phyloP scores from a whole-genome alignment of 2,888 invertebrate species.

The Pterostichus niger region DNA sequence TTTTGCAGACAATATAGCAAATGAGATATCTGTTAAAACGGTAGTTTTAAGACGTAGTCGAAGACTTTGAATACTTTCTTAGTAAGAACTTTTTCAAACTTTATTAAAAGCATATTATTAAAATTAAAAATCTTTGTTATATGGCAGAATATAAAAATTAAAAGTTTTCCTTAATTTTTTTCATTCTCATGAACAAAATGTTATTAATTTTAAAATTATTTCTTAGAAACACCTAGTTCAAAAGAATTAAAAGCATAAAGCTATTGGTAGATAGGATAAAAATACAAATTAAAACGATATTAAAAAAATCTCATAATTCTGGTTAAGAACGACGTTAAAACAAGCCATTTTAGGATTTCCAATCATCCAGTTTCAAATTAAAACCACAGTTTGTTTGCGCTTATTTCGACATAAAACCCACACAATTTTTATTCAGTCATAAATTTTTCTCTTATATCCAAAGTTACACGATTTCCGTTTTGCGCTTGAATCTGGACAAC shows the following conservation, averaged over 20 bases:
- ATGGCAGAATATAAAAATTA: background rate
- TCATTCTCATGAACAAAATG: too few species aligned
- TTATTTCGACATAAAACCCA: background rate
- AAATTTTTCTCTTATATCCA: constrained; percentile 24
- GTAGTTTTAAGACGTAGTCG: background rate
- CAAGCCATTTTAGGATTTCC: background rate
- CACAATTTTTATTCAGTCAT: background rate
- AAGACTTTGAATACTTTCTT: background rate
- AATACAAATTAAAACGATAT: background rate
- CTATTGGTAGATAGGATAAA: too few species aligned
- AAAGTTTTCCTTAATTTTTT: background rate
- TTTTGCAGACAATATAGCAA: background rate
- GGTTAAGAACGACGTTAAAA: background rate
- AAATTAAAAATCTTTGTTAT: background rate
- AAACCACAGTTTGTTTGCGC: background rate
- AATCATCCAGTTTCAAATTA: constrained; percentile 2
- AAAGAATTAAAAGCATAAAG: too few species aligned
- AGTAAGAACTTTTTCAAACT: constrained; percentile 8
- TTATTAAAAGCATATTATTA: constrained; percentile 9
- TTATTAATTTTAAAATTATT: too few species aligned
- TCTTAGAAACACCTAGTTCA: too few species aligned
- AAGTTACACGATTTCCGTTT: constrained; percentile 8
- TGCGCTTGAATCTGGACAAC: background rate
- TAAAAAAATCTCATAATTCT: background rate
- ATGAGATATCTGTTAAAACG: background rate